These are phyloP conservation scores for Tridacna gigas DNA, from an alignment of 2,888 invertebrate species.

Conservation along the genomic window DNA sequence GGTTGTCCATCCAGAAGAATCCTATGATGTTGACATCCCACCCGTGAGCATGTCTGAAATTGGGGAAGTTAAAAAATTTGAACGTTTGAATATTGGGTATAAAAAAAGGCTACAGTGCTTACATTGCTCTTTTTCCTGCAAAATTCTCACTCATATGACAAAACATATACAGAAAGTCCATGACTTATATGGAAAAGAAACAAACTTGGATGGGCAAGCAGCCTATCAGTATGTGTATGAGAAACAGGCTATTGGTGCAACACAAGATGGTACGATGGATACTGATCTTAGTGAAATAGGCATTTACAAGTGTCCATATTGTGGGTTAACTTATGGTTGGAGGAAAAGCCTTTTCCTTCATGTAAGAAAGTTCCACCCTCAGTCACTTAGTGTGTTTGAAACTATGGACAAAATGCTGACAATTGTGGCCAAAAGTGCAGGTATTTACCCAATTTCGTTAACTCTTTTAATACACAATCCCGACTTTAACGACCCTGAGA, in stretches of 20 bases:
- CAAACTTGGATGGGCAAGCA: background rate
- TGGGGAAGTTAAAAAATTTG: background rate
- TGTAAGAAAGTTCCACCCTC: slow-evolving; percentile 29
- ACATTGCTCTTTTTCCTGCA: slow-evolving; percentile 9
- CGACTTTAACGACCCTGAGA: too few species aligned
- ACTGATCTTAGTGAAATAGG: background rate
- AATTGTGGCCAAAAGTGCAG: slow-evolving; percentile 9
- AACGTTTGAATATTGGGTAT: slow-evolving; percentile 8
- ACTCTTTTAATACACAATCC: background rate
- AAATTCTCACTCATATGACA: background rate
- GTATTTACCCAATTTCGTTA: background rate
- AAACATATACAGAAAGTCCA: background rate
- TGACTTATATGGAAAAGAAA: background rate
- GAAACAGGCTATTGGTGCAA: background rate
- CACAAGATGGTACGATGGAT: background rate
- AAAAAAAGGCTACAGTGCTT: slow-evolving; percentile 10
- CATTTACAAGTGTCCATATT: slow-evolving; percentile 24
- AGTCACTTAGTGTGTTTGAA: slow-evolving; percentile 30
- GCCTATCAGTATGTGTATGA: slow-evolving; percentile 4
- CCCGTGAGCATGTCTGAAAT: background rate
- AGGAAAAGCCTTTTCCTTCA: slow-evolving; percentile 49
- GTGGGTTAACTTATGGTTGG: slow-evolving; percentile 39
- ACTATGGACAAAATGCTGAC: slow-evolving; percentile 38
- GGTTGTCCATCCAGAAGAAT: slow-evolving; percentile 29
- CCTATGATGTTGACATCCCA: slow-evolving; percentile 16